Conservation (phyloP, 35 echinoderm and acorn worm species). For the Amphiura filiformis region DNA sequence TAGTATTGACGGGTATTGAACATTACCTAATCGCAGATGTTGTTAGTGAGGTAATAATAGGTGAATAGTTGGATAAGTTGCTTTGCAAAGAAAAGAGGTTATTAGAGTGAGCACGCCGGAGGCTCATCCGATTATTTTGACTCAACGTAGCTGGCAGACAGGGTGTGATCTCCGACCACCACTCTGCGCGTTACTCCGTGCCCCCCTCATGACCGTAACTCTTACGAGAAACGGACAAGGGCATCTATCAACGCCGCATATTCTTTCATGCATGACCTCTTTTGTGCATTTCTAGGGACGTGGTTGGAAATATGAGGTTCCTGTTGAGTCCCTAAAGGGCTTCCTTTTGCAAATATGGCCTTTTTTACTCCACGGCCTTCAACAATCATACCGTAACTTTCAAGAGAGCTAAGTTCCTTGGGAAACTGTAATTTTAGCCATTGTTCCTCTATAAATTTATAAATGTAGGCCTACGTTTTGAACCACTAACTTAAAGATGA, state of each 20-base stretch:
- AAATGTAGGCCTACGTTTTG: too few species aligned
- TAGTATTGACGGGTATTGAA: neutral
- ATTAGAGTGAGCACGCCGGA: neutral
- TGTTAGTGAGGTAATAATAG: neutral
- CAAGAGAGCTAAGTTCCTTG: neutral
- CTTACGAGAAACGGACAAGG: constrained; percentile 7
- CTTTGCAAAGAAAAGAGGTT: neutral
- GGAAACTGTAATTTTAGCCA: too few species aligned
- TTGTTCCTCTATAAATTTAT: too few species aligned
- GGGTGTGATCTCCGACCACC: neutral
- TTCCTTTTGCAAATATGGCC: neutral
- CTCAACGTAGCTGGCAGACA: neutral
- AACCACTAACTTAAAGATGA: too few species aligned
- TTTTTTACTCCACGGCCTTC: neutral
- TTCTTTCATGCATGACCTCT: constrained; percentile 2
- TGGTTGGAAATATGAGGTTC: constrained; percentile 2
- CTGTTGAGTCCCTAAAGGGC: neutral
- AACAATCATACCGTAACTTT: neutral
- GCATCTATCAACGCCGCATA: constrained; percentile 1
- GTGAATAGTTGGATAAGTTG: neutral
- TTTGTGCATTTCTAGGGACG: constrained; percentile 6
- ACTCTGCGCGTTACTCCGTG: constrained; percentile 9
- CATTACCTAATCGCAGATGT: neutral
- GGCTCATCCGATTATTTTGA: constrained; percentile 14
- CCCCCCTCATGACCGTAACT: neutral